Conservation (phyloP, 37 sponge, comb jelly and placozoan genomes). For the Dysidea cf. avara region DNA sequence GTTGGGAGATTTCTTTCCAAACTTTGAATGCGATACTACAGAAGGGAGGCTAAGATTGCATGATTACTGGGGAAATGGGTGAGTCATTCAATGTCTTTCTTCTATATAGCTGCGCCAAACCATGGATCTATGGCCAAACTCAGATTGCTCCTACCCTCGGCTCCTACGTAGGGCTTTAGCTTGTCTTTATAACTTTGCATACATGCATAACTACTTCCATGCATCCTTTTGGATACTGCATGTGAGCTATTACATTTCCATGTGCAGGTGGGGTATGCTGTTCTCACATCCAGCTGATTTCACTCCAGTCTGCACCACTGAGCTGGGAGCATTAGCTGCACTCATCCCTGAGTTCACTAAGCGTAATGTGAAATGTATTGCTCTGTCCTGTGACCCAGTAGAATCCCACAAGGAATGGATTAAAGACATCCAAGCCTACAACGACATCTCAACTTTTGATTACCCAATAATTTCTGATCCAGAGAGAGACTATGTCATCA, state of each 20-base stretch:
- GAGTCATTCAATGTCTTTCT: too few species aligned
- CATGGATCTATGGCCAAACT: too few species aligned
- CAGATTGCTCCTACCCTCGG: not conserved
- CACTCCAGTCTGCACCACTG: constrained; percentile 98
- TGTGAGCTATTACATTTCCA: not conserved
- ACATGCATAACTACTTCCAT: not conserved
- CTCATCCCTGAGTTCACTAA: constrained; percentile 84
- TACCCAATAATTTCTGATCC: constrained; percentile 98
- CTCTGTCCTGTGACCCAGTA: constrained; percentile 84
- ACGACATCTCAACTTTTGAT: constrained; percentile 40
- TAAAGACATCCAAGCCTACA: constrained; percentile 79
- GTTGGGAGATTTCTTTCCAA: constrained; percentile 85
- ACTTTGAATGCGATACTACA: constrained; percentile 77
- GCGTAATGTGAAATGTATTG: constrained; percentile 89
- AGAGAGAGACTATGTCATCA: constrained; percentile 80
- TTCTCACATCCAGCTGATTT: constrained; percentile 97
- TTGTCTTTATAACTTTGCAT: constrained; percentile 18
- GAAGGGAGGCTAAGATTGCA: constrained; percentile 62
- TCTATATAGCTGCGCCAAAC: too few species aligned
- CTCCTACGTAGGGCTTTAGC: not conserved
- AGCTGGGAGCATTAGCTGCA: constrained; percentile 73
- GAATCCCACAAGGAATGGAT: constrained; percentile 82
- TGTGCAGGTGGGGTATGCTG: constrained; percentile 84
- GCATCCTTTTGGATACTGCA: not conserved
- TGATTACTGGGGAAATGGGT: constrained; percentile 84